Evolutionary conservation across 2,888 invertebrate species (phyloP).

Genomic region (Drosophila testacea): DNA sequence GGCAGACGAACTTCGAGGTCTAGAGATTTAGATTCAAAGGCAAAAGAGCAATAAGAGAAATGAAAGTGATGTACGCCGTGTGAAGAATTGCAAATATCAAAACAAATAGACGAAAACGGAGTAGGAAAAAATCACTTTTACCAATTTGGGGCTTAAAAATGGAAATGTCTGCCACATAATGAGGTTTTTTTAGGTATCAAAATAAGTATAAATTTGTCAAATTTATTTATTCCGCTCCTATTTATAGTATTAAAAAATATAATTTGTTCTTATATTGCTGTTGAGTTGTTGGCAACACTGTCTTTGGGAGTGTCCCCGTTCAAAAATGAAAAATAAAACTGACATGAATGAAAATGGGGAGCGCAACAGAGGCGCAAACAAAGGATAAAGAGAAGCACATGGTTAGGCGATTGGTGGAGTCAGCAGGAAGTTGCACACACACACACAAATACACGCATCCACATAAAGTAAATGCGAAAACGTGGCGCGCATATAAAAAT

Average conservation of each 20-base stretch:
- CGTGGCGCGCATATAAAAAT: slow-evolving; percentile 71
- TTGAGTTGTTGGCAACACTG: slow-evolving; percentile 13
- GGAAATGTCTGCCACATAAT: neutral
- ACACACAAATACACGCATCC: slow-evolving; percentile 18
- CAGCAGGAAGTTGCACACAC: slow-evolving; percentile 69
- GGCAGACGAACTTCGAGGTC: slow-evolving; percentile 1
- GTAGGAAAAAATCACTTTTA: slow-evolving; percentile 45
- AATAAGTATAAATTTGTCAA: neutral
- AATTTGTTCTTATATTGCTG: neutral
- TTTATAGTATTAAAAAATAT: neutral
- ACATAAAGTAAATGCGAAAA: slow-evolving; percentile 62
- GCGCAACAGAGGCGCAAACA: slow-evolving; percentile 58
- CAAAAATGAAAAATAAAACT: slow-evolving; percentile 7
- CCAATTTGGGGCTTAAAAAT: slow-evolving; percentile 25
- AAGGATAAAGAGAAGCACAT: slow-evolving; percentile 65
- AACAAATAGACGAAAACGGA: slow-evolving; percentile 39
- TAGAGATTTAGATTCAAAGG: slow-evolving; percentile 17
- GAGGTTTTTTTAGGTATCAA: neutral
- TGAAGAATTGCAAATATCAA: slow-evolving; percentile 49
- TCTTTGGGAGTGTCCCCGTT: slow-evolving; percentile 53
- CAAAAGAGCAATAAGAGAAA: slow-evolving; percentile 43
- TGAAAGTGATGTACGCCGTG: slow-evolving; percentile 66
- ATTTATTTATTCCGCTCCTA: neutral
- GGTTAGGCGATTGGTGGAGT: slow-evolving; percentile 38
- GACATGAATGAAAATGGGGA: slow-evolving; percentile 44